A percentile compares a stretch with the other conserved stretches of the same genome.
Evolutionary conservation across 2,888 invertebrate genomes (phyloP).

Genomic region (Philonicus albiceps): DNA sequence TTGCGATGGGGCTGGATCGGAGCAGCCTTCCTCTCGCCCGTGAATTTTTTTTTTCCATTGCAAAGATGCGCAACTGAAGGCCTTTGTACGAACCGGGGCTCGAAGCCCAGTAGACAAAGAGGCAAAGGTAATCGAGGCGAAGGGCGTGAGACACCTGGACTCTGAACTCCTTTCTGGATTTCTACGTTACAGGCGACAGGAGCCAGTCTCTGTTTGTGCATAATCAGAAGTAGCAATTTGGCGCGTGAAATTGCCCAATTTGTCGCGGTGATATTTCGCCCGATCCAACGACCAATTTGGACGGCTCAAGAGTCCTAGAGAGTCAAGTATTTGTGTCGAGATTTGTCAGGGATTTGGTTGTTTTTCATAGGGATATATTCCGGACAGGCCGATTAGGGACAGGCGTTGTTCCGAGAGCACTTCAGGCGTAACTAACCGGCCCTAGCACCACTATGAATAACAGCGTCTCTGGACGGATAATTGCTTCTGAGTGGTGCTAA

Average conservation of each 20-base stretch:
- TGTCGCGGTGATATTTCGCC: conserved; percentile 50
- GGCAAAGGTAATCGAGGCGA: conserved; percentile 34
- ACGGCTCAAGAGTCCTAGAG: neutral
- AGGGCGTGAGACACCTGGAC: conserved; percentile 45
- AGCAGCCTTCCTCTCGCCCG: neutral
- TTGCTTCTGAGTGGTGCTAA: conserved; percentile 38
- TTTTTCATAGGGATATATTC: neutral
- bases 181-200: neutral
- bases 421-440: conserved; percentile 38
- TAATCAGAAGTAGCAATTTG: conserved; percentile 60
- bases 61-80: neutral
- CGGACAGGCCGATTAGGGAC: conserved; percentile 30
- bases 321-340: conserved; percentile 27
- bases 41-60: neutral
- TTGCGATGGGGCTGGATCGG: neutral
- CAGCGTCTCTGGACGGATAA: neutral
- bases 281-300: conserved; percentile 22
- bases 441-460: neutral
- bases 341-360: conserved; percentile 17
- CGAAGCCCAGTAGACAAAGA: conserved; percentile 11
- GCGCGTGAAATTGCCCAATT: conserved; percentile 63
- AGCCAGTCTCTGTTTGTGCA: conserved; percentile 17
- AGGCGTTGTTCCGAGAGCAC: conserved; percentile 37
- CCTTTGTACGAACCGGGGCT: conserved; percentile 8
- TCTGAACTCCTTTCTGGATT: conserved; percentile 25